Evolutionary conservation across 2,888 invertebrate species (phyloP).

Genomic region (Spodoptera picta): DNA sequence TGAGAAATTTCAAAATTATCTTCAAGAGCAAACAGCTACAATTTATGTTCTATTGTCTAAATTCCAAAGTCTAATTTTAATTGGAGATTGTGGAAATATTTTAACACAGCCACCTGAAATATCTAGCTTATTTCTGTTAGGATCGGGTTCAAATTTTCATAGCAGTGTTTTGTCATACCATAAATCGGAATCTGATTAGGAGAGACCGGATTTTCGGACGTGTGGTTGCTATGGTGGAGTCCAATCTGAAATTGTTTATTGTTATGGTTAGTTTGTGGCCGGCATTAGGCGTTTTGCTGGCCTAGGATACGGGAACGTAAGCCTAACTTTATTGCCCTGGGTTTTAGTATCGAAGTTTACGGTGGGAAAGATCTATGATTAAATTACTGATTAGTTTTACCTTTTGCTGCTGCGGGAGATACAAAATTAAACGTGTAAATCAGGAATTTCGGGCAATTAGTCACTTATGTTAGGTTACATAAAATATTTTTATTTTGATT

Average conservation of each 20-base stretch:
- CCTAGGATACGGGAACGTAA: slow-evolving; percentile 15
- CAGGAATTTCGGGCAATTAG: too few species aligned
- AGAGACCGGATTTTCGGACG: slow-evolving; percentile 56
- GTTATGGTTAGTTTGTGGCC: slow-evolving; percentile 51
- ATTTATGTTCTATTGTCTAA: slow-evolving; percentile 35
- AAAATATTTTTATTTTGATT: too few species aligned
- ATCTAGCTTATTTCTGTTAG: slow-evolving; percentile 6
- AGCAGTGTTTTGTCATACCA: slow-evolving; percentile 25
- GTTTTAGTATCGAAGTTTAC: slow-evolving; percentile 14
- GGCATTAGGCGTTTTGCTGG: slow-evolving; percentile 39
- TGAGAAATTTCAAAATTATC: slow-evolving; percentile 33
- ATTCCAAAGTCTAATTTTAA: slow-evolving; percentile 46
- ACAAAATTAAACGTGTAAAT: too few species aligned
- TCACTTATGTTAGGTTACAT: too few species aligned
- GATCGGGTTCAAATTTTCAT: slow-evolving; percentile 18
- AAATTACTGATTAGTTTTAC: too few species aligned
- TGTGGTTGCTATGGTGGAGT: slow-evolving; percentile 53
- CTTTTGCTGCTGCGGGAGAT: too few species aligned
- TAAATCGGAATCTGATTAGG: slow-evolving; percentile 59
- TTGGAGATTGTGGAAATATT: slow-evolving; percentile 39
- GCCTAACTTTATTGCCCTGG: slow-evolving; percentile 25
- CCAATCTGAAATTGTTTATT: slow-evolving; percentile 56
- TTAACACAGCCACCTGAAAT: slow-evolving; percentile 5
- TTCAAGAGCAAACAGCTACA: slow-evolving; percentile 21
- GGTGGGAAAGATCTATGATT: slow-evolving; percentile 4